Base-by-base conservation (phyloP, 2,888 invertebrate genomes). In the Apomyelois bistriatella region DNA sequence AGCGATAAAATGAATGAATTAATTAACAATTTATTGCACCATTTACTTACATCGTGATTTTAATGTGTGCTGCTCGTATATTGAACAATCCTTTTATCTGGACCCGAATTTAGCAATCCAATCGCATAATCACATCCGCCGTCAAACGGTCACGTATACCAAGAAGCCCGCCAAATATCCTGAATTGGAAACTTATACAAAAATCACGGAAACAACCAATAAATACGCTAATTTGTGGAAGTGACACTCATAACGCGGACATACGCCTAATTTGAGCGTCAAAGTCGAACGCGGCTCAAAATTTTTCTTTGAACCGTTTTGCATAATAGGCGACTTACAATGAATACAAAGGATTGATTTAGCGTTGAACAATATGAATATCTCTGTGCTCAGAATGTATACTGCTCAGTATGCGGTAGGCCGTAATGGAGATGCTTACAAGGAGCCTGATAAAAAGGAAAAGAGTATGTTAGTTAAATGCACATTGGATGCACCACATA, bases 251-350 rank as follows among this genome's bases (percentile, higher is more conserved):
- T 9, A 4, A 32, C 35, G 17, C 51, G 41, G 50, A 41, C 40
- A 32, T 22, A 8, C 3, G 17, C 12, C 40, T 30, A 50, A 32
- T 41, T 40, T 22, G 40, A 32, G 12, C 8, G 37, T n/a, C n/a
- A n/a, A n/a, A n/a, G n/a, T n/a, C 36, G 22, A n/a, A 35, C 41
- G 32, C 51, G 55, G 60, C 66, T 68, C 76, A 65, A 81, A 84
- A 82, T 81, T 68, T 64, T 85, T 86, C 87, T 65, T 59, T 49
- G 85, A 83, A 88, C 65, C 75, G 66, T 74, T 86, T 76, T 76
- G 72, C 74, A 79, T 80, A 85, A 85, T 85, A 56, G 65, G 64
- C 53, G 55, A 59, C 63, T 65, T 53, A 54, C 60, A 64, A 58
- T 65, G 78, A 76, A 77, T 77, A 78, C 70, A 77, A 69, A 76